Evolutionary conservation across 1,140 invertebrate genomes (phyloP), one percentile per base, ranked within the genome.

Genomic region (Leptopilina clavipes): DNA sequence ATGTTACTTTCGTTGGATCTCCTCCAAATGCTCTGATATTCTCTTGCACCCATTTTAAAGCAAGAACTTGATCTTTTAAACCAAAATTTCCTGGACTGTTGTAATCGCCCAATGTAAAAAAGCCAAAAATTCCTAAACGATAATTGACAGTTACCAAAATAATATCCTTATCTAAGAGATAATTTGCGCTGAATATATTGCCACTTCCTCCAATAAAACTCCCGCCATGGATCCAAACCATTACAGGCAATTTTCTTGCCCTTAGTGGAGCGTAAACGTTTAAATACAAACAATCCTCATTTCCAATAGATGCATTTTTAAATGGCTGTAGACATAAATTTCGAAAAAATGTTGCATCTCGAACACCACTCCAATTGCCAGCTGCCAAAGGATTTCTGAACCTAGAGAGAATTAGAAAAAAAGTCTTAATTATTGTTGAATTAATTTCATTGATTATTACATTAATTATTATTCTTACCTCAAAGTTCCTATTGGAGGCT

Each of bases 141-240:
- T 92, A 92, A 82, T 93, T 92, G n/a, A 92, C 81, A 6, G 90
- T 91, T 22, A 92, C 88, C 1, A 93, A 87, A 18, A 93, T 86
- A 7, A 91, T 81, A 37, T 91, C 88, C 37, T 85, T 78, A 22
- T 88, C 85, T 22, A 91, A 84, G 10, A 93, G 77, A 70, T 88
- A 88, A 56, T 90, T 86, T 9, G 85, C 81, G 12, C 79, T 77
- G 37, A 82, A 84, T 17, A 79, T 19, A 65, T 75, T 56, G 8
- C 80, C 75, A 31, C 43, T 19, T 9, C 83, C 85, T 11, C 40
- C n/a, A 10, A 19, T 71, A 18, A 92, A 90, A 25, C 85, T 87
- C 17, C 92, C 92, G 6, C 92, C 92, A 81, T 92, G 91, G n/a
- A 93, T 81, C 65, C 48, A 84, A 11, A 85, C 77, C 73, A 85